Evolutionary conservation across 2,888 invertebrate species (phyloP).

Genomic region (Polydrusus tereticollis): DNA sequence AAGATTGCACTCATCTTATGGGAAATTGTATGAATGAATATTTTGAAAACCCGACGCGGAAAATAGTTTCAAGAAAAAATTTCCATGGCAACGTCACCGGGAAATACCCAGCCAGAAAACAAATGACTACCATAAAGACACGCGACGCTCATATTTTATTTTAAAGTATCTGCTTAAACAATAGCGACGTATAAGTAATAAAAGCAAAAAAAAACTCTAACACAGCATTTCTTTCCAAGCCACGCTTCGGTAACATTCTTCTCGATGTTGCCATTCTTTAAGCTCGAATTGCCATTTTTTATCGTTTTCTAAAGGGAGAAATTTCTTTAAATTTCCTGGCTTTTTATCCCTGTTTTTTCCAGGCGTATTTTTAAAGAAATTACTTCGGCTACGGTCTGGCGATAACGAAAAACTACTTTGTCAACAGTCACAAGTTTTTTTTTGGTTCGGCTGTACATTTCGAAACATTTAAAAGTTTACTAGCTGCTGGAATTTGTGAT

Average conservation of each 20-base stretch:
- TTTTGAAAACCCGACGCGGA: no score
- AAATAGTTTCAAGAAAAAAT: not conserved
- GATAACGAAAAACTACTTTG: slow-evolving; percentile 5
- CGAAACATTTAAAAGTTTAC: not conserved
- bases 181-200: slow-evolving; percentile 6
- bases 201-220: slow-evolving; percentile 4
- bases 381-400: slow-evolving; percentile 12
- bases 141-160: not conserved
- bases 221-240: slow-evolving; percentile 6
- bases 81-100: not conserved
- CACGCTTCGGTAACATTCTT: slow-evolving; percentile 4
- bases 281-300: slow-evolving; percentile 8
- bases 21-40: no score
- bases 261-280: slow-evolving; percentile 13
- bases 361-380: slow-evolving; percentile 10
- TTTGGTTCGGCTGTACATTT: not conserved
- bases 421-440: not conserved
- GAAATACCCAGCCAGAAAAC: not conserved
- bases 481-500: not conserved
- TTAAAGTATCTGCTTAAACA: slow-evolving; percentile 11
- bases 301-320: slow-evolving; percentile 11
- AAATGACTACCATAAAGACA: not conserved
- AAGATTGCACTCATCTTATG: no score
- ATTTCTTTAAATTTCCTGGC: slow-evolving; percentile 15
- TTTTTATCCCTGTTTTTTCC: slow-evolving; percentile 6